phyloP scores from a whole-genome alignment of 2,888 invertebrate species.

The Anorthoa munda region DNA sequence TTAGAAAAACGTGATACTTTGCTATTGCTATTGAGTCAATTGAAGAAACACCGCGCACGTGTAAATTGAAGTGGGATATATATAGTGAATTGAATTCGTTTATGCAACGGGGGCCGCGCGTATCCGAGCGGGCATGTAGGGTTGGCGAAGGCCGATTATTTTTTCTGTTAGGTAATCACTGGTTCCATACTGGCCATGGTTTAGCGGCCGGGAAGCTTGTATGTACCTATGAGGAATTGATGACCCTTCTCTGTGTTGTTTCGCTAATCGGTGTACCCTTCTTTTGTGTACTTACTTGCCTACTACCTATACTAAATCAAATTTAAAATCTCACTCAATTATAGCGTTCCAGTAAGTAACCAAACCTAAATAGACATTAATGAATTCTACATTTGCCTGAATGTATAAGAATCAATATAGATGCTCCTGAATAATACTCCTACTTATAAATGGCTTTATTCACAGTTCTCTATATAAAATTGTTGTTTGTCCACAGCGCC shows the following conservation, averaged over 20 bases:
- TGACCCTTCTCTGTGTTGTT: no score
- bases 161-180: no score
- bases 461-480: not conserved
- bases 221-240: no score
- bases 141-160: not conserved
- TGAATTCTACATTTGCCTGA: not conserved
- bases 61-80: slow-evolving; percentile 11
- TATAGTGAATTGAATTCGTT: slow-evolving; percentile 30
- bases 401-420: no score
- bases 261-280: no score
- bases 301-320: no score
- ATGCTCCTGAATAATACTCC: not conserved
- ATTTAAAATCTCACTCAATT: no score
- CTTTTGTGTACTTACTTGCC: no score
- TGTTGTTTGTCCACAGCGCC: slow-evolving; percentile 91
- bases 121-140: slow-evolving; percentile 4
- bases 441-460: not conserved
- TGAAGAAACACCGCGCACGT: not conserved
- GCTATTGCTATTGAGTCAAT: not conserved
- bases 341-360: no score
- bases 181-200: not conserved
- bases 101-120: slow-evolving; percentile 1
- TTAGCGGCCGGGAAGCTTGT: not conserved
- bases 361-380: not conserved
- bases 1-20: slow-evolving; percentile 18